A percentile compares a stretch with the other conserved stretches of the same genome.
Evolutionary conservation across 2,113 vertebrate genomes (phyloP).

Genomic region (Chionis minor): DNA sequence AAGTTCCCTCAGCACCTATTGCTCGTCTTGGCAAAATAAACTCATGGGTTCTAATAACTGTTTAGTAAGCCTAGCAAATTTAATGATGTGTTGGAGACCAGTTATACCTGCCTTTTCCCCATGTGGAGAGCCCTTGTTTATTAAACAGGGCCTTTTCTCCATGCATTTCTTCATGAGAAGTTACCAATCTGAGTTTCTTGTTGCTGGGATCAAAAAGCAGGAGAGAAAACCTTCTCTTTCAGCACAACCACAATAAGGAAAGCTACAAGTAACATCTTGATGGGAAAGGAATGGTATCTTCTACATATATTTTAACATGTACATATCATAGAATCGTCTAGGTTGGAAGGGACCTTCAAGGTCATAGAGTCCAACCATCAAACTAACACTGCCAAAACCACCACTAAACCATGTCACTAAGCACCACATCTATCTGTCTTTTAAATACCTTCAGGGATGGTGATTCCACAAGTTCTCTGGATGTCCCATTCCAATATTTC

Average conservation of each 20-base stretch:
- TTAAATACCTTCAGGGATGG: background rate
- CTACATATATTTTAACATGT: background rate
- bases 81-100: background rate
- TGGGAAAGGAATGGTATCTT: background rate
- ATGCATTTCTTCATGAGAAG: background rate
- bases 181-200: background rate
- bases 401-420: background rate
- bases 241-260: background rate
- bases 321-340: background rate
- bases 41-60: background rate
- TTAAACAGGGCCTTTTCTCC: background rate
- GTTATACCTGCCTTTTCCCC: background rate
- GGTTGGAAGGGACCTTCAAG: background rate
- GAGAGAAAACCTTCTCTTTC: background rate
- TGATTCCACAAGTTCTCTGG: background rate
- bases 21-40: background rate
- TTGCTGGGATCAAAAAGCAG: background rate
- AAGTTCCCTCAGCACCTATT: background rate
- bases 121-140: background rate
- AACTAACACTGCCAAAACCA: background rate
- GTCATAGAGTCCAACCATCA: background rate
- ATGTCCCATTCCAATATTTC: background rate
- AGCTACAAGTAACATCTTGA: background rate
- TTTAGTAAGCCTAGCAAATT: background rate
- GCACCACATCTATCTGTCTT: background rate